phyloP scores from a whole-genome alignment of 2,888 invertebrate species.

The Chymomyza caudatula region DNA sequence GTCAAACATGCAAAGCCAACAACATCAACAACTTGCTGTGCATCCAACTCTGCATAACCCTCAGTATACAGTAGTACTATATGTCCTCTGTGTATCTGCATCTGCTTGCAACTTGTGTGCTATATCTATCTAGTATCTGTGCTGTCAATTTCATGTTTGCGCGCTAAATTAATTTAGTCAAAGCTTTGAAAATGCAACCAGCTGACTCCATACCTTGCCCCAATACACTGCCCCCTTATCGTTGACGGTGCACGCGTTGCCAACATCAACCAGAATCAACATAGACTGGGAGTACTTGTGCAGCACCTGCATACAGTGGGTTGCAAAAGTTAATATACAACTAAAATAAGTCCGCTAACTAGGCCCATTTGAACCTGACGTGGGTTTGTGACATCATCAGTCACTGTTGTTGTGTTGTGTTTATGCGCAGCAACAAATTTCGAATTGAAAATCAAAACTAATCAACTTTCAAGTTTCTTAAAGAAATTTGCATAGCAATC shows the following conservation, averaged over 20 bases:
- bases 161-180: slow-evolving; percentile 70
- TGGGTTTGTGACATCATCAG: neutral
- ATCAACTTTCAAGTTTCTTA: neutral
- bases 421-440: slow-evolving; percentile 31
- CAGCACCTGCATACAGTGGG: neutral
- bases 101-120: slow-evolving; percentile 4
- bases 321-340: neutral
- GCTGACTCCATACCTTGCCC: neutral
- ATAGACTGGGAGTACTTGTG: neutral
- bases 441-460: neutral
- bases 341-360: neutral
- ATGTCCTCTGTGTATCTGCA: slow-evolving; percentile 13
- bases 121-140: slow-evolving; percentile 11
- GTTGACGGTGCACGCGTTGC: neutral
- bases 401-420: neutral
- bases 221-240: neutral
- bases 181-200: slow-evolving; percentile 45
- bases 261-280: neutral
- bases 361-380: neutral
- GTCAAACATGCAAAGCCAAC: slow-evolving; percentile 2
- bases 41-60: slow-evolving; percentile 13
- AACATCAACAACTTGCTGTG: neutral
- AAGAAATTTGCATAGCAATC: too few relatives aligned
- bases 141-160: slow-evolving; percentile 61
- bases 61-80: too few relatives aligned